These are phyloP conservation scores for Hozukius guyotensis DNA, from an alignment of 2,797 vertebrate species.

Conservation along the genomic window DNA sequence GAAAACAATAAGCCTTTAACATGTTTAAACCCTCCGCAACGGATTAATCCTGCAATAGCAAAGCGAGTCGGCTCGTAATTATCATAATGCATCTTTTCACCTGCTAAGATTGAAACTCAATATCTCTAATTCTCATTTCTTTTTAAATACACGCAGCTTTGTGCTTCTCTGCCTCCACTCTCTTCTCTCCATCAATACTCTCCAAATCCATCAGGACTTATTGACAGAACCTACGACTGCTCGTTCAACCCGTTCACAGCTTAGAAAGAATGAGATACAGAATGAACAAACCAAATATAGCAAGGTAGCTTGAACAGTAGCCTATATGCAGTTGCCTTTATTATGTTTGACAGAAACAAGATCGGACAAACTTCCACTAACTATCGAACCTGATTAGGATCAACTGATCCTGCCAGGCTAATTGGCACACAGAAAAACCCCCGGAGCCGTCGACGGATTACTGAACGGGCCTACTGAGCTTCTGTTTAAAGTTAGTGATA, in stretches of 20 bases:
- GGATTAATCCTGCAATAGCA: constrained; percentile 1
- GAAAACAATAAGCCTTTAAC: constrained; percentile 13
- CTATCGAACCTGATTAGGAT: neutral
- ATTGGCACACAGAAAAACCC: neutral
- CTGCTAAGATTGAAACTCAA: constrained; percentile 20
- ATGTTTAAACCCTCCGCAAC: neutral
- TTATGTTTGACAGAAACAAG: neutral
- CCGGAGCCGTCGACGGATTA: neutral
- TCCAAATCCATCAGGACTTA: neutral
- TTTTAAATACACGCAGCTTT: neutral
- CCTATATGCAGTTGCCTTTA: neutral
- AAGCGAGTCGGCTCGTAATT: neutral
- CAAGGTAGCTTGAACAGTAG: neutral
- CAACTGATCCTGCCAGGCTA: neutral
- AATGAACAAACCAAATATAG: neutral
- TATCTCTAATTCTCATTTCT: constrained; percentile 19
- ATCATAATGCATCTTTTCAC: constrained; percentile 21
- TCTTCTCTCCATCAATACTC: constrained; percentile 6
- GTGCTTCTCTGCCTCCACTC: neutral
- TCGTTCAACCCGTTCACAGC: neutral
- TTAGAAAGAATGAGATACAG: neutral
- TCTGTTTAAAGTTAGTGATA: too few species aligned
- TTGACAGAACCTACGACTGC: neutral
- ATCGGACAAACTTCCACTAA: neutral
- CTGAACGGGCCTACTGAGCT: neutral